phyloP scores from a whole-genome alignment of 1,140 invertebrate genomes.

The Apis mellifera region DNA sequence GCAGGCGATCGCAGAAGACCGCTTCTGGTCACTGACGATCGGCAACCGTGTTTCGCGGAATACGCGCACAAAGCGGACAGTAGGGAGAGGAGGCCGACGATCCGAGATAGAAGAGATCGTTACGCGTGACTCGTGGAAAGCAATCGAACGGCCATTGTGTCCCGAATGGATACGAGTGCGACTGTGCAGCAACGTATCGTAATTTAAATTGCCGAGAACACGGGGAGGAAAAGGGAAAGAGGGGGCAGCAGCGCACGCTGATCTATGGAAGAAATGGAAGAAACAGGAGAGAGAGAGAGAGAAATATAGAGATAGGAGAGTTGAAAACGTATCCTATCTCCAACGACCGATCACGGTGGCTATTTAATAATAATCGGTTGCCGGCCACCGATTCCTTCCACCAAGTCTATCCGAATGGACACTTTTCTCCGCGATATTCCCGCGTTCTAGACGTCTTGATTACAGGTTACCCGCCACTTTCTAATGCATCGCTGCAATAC shows the following conservation, averaged over 20 bases:
- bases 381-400: neutral
- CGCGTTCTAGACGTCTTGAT: conserved; percentile 57
- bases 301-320: neutral
- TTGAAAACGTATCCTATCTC: neutral
- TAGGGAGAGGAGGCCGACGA: conserved; percentile 12
- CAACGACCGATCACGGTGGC: neutral
- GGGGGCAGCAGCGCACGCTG: neutral
- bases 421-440: conserved; percentile 29
- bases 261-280: neutral
- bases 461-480: conserved; percentile 64
- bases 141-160: conserved; percentile 46
- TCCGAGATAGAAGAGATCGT: conserved; percentile 45
- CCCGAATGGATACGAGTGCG: conserved; percentile 29
- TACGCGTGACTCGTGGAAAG: conserved; percentile 40
- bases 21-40: conserved; percentile 9
- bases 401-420: neutral
- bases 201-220: conserved; percentile 36
- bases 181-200: conserved; percentile 8
- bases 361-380: conserved; percentile 22
- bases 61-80: conserved; percentile 8
- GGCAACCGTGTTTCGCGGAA: conserved; percentile 8
- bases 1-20: neutral
- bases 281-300: neutral
- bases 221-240: neutral
- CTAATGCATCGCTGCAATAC: conserved; percentile 49